These are phyloP conservation scores for Ichneumoninae sp. DNA, from an alignment of 2,888 invertebrate genomes.

Conservation along the genomic window DNA sequence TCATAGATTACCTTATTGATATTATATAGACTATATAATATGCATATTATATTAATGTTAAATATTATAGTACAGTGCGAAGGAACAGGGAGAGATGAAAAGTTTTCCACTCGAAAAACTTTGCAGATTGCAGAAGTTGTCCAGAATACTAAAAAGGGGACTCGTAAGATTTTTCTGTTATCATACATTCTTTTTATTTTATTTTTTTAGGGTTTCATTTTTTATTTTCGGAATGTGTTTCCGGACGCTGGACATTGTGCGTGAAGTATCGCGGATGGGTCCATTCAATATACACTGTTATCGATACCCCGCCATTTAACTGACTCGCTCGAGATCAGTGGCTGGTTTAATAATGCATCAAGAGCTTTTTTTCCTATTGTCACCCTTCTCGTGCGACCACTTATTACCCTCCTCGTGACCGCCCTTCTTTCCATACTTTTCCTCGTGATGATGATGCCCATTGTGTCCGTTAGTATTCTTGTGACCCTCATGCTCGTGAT, in stretches of 20 bases:
- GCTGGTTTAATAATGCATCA: constrained; percentile 44
- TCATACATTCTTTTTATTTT: constrained; percentile 3
- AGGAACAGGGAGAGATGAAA: background rate
- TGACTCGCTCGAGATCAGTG: constrained; percentile 2
- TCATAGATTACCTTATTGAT: background rate
- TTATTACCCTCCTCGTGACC: constrained; percentile 86
- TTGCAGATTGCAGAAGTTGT: background rate
- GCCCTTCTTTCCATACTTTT: constrained; percentile 85
- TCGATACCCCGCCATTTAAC: constrained; percentile 33
- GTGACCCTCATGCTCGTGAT: constrained; percentile 87
- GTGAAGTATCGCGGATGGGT: constrained; percentile 37
- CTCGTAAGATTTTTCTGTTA: background rate
- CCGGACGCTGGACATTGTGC: constrained; percentile 11
- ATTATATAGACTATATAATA: background rate
- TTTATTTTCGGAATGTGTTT: constrained; percentile 15
- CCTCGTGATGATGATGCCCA: constrained; percentile 85
- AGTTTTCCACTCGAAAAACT: constrained; percentile 24
- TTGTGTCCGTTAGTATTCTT: constrained; percentile 86
- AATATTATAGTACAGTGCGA: background rate
- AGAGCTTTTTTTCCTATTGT: constrained; percentile 49
- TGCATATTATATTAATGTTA: background rate
- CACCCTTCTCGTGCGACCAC: constrained; percentile 87
- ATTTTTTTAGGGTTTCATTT: constrained; percentile 19
- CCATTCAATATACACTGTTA: constrained; percentile 21
- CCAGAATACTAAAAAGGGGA: constrained; percentile 3